Evolutionary conservation across 2,113 vertebrate genomes (phyloP).

Genomic region (Malaclemys terrapin): DNA sequence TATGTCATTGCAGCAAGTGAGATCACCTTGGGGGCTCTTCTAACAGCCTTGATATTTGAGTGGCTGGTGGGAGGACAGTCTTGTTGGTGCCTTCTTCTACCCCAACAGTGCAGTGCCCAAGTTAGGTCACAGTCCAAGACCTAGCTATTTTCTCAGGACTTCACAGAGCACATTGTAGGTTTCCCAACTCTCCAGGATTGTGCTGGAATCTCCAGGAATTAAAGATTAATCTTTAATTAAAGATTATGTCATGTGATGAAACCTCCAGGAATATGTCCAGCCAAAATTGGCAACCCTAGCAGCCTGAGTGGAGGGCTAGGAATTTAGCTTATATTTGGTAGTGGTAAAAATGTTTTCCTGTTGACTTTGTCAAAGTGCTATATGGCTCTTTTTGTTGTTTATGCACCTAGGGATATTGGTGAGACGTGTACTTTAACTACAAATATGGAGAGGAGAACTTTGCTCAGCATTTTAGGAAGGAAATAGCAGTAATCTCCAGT

Average conservation of each 20-base stretch:
- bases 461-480: neutral
- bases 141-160: neutral
- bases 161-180: neutral
- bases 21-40: neutral
- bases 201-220: neutral
- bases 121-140: neutral
- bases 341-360: neutral
- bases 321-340: neutral
- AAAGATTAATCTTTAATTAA: neutral
- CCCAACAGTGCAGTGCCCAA: neutral
- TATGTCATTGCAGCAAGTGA: neutral
- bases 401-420: neutral
- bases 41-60: neutral
- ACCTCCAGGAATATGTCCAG: neutral
- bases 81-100: neutral
- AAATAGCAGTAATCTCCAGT: neutral
- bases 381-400: neutral
- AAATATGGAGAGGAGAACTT: neutral
- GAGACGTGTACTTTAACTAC: neutral
- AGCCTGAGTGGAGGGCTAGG: rapidly evolving
- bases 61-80: neutral
- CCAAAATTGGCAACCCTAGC: neutral
- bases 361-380: neutral
- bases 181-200: neutral
- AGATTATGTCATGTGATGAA: neutral